Base-by-base conservation (phyloP, 2,797 vertebrate species). In the Mus caroli region DNA sequence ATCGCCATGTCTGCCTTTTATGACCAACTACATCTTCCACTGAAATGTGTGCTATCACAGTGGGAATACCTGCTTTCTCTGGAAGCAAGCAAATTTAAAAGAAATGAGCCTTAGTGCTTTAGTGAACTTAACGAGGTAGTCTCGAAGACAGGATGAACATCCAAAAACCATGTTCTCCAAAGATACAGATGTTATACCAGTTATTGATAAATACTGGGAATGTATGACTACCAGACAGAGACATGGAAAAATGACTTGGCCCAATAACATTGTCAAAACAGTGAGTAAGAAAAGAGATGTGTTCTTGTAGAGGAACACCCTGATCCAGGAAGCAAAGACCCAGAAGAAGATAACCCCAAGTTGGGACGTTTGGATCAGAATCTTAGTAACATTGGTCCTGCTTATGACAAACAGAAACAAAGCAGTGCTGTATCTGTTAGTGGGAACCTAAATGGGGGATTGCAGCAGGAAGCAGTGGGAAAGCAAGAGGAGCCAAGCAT, bases 1-100 rank as follows among this genome's bases (percentile, higher is more conserved):
- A 0, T 99, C 99, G 99, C 99, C 99, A 0, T 99, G 99, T 77
- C 98, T 99, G 67, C 99, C 99, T 14, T 99, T 99, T 97, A 99
- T 99, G 99, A 99, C 99, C 94, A 99, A 99, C 97, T 99, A 99
- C 95, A 99, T 99, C 95, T 99, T 99, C 97, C 99, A 99, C 96
- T 99, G 99, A 98, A 99, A 99, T 0, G 98, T 99, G 40, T 99
- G 99, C 96, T 99, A 99, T 96, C 99, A 99, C 97, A 99, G 99
- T 0, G 99, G 99, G 62, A 99, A 99, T 98, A 99, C 99, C 0
- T 99, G 99, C 95, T 99, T 99, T 98, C 98, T 99, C 96, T 98
- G 99, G 95, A 99, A 99, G 98, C 99, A 99, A 99, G 99, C 99
- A 4, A 99, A 99, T 98, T 98, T 99, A 97, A 99, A 99, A 97